A percentile compares a stretch with the other conserved stretches of the same genome.
Evolutionary conservation across 2,888 invertebrate genomes (phyloP).

Genomic region (Falcaria lacertinaria): DNA sequence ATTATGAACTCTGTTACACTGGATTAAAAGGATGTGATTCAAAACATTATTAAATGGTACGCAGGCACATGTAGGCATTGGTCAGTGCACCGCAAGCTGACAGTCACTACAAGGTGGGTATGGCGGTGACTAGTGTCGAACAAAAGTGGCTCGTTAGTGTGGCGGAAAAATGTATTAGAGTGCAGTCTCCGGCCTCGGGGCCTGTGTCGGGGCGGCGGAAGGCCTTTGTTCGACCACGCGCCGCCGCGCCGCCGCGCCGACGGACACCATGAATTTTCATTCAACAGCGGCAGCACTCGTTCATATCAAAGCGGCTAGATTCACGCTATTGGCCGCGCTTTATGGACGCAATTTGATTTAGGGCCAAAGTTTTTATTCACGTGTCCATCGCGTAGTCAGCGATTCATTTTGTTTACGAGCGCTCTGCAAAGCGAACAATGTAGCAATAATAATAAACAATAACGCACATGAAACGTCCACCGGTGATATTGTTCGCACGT

Average conservation of each 20-base stretch:
- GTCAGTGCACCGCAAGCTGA: no score
- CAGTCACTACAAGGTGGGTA: no score
- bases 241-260: conserved; percentile 12
- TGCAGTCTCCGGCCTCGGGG: conserved; percentile 43
- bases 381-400: background rate
- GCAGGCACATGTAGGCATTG: no score
- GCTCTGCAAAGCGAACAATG: background rate
- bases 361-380: background rate
- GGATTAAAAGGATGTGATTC: no score
- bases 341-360: background rate
- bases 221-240: conserved; percentile 30
- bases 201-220: conserved; percentile 13
- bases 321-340: background rate
- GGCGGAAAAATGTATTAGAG: conserved; percentile 45
- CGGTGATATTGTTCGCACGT: background rate
- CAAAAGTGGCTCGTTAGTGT: background rate
- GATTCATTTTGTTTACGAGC: background rate
- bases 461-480: background rate
- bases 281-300: background rate
- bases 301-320: conserved; percentile 1
- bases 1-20: no score
- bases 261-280: background rate
- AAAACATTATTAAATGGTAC: no score
- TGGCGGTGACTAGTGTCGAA: background rate
- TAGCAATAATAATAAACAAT: background rate